These are phyloP conservation scores for Anabas testudineus DNA, from an alignment of 2,797 vertebrate genomes.

Conservation along the genomic window DNA sequence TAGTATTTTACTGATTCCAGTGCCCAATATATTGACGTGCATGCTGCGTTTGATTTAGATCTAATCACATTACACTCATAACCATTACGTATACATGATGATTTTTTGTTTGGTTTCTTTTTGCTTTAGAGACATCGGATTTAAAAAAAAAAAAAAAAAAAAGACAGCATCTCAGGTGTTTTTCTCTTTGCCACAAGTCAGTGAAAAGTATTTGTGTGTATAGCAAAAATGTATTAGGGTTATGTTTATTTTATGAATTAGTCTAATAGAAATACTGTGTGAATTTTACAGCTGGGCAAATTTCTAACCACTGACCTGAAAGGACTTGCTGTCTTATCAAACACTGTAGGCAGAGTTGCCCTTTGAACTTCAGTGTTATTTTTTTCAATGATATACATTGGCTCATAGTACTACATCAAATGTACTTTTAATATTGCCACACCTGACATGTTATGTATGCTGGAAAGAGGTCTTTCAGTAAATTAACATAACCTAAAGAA, in stretches of 20 bases:
- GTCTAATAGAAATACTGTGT: conserved; percentile 29
- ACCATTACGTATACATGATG: conserved; percentile 33
- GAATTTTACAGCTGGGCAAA: conserved; percentile 29
- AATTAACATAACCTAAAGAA: conserved; percentile 49
- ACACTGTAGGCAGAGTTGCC: conserved; percentile 36
- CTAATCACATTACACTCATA: conserved; percentile 30
- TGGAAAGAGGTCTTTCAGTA: conserved; percentile 56
- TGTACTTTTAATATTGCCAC: conserved; percentile 19
- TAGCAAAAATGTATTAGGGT: conserved; percentile 24
- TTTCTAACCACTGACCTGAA: conserved; percentile 31
- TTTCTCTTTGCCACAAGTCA: conserved; percentile 53
- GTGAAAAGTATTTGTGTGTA: conserved; percentile 35
- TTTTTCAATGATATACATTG: conserved; percentile 38
- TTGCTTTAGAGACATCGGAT: conserved; percentile 33
- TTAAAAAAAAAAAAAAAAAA: too few species aligned
- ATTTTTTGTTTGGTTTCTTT: not conserved
- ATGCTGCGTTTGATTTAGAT: conserved; percentile 70
- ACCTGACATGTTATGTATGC: conserved; percentile 38
- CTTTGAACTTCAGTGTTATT: conserved; percentile 53
- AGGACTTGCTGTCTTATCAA: conserved; percentile 51
- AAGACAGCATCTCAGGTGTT: conserved; percentile 70
- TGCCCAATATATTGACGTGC: conserved; percentile 67
- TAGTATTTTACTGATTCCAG: conserved; percentile 63
- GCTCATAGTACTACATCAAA: conserved; percentile 26
- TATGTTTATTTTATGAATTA: conserved; percentile 26